phyloP scores from a whole-genome alignment of 2,797 vertebrate species.

The Danio jaintianensis region DNA sequence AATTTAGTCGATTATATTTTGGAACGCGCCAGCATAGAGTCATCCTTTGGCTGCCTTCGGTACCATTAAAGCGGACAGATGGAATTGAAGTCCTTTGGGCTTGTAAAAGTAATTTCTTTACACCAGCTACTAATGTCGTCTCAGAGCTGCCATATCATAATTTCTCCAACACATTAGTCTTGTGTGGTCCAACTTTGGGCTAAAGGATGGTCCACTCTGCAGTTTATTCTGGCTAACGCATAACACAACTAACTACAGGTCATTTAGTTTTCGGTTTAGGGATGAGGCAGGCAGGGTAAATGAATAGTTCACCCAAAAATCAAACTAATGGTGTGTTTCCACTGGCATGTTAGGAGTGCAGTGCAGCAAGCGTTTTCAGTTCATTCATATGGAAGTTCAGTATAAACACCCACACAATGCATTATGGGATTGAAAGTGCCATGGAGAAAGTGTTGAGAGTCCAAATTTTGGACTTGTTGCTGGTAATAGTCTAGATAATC shows the following conservation, averaged over 20 bases:
- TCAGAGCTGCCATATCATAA: conserved; percentile 16
- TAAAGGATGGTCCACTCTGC: conserved; percentile 17
- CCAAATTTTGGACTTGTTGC: too few relatives aligned
- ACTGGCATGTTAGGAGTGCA: too few relatives aligned
- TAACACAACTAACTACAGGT: background rate
- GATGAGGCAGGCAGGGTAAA: too few relatives aligned
- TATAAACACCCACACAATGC: too few relatives aligned
- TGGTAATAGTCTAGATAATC: too few relatives aligned
- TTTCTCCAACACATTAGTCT: conserved; percentile 10
- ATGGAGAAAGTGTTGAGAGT: too few relatives aligned
- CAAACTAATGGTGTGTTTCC: too few relatives aligned
- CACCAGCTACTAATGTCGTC: conserved; percentile 47
- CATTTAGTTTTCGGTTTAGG: background rate
- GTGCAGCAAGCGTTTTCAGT: too few relatives aligned
- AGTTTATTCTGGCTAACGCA: background rate
- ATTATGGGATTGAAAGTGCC: too few relatives aligned
- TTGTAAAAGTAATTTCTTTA: conserved; percentile 56
- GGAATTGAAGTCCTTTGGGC: conserved; percentile 73
- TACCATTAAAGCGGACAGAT: conserved; percentile 82
- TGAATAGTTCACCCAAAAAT: too few relatives aligned
- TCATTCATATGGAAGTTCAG: too few relatives aligned
- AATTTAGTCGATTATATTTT: conserved; percentile 79
- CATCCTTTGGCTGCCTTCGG: conserved; percentile 75
- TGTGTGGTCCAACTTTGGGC: background rate
- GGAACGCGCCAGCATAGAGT: conserved; percentile 74